phyloP scores from a whole-genome alignment of 2,113 vertebrate genomes.

The Ptilonorhynchus violaceus region DNA sequence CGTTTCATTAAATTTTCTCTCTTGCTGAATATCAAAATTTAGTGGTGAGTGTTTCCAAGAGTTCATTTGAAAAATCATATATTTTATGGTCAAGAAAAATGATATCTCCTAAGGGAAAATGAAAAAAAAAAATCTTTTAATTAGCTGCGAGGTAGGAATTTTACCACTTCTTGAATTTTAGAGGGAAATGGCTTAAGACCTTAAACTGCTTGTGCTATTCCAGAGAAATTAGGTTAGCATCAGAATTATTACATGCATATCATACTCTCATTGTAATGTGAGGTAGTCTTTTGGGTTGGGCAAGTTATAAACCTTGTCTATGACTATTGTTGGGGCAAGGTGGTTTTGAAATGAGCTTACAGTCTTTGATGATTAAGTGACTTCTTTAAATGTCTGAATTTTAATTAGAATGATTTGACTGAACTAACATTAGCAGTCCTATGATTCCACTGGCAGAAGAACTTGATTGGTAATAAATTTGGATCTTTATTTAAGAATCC shows the following conservation, averaged over 20 bases:
- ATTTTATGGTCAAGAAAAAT: not conserved
- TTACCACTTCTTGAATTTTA: not conserved
- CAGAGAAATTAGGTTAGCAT: not conserved
- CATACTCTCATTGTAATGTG: not conserved
- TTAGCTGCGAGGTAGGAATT: not conserved
- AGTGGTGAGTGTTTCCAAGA: not conserved
- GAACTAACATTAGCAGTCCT: conserved; percentile 21
- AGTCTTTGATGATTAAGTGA: not conserved
- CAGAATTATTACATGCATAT: not conserved
- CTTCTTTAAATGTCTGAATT: conserved; percentile 31
- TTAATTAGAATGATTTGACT: conserved; percentile 8
- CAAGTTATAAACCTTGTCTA: not conserved
- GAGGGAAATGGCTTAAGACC: not conserved
- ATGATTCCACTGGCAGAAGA: not conserved
- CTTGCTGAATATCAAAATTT: not conserved
- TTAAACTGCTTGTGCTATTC: not conserved
- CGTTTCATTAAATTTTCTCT: not conserved
- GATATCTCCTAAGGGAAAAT: not conserved
- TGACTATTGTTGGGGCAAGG: not conserved
- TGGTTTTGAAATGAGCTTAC: not conserved
- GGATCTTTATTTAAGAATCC: not conserved
- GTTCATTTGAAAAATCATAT: not conserved
- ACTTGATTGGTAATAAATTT: conserved; percentile 19
- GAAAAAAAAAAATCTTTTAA: not conserved
- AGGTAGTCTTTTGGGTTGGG: not conserved